Percentiles rank a stretch among this genome's conserved stretches.
phyloP scores from a whole-genome alignment of 2,113 vertebrate species.

The Saguinus midas region DNA sequence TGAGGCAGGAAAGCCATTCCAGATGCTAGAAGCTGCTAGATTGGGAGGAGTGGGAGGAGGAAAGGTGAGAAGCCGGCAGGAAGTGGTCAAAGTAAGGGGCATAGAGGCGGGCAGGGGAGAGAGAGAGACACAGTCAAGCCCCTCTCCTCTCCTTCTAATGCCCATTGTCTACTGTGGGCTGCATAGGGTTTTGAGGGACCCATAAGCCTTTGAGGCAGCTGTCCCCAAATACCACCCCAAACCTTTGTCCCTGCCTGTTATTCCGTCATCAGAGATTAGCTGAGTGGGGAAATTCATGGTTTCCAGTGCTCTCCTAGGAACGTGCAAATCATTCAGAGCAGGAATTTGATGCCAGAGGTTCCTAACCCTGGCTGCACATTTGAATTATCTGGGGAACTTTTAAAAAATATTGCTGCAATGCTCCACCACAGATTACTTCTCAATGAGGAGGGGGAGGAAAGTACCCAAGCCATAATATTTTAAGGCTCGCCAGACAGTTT shows the following conservation, averaged over 20 bases:
- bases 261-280: too few relatives aligned
- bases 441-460: rapidly evolving
- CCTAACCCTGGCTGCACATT: background rate
- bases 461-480: background rate
- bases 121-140: too few relatives aligned
- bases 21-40: too few relatives aligned
- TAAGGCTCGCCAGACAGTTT: background rate
- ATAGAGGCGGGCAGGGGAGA: rapidly evolving
- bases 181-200: background rate
- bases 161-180: background rate
- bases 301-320: background rate
- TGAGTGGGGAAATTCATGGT: too few relatives aligned
- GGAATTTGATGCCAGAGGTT: background rate
- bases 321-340: background rate
- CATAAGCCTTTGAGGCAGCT: background rate
- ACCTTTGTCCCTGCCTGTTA: rapidly evolving
- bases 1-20: background rate
- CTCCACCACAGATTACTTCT: rapidly evolving
- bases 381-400: background rate
- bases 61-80: background rate
- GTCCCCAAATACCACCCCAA: background rate
- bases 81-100: too few relatives aligned
- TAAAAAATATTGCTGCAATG: background rate
- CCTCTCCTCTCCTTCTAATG: background rate
- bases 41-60: too few relatives aligned